A percentile compares a stretch with the other conserved stretches of the same genome.
phyloP scores from a whole-genome alignment of 2,888 invertebrate genomes.

The Pycnomerus fuliginosus region DNA sequence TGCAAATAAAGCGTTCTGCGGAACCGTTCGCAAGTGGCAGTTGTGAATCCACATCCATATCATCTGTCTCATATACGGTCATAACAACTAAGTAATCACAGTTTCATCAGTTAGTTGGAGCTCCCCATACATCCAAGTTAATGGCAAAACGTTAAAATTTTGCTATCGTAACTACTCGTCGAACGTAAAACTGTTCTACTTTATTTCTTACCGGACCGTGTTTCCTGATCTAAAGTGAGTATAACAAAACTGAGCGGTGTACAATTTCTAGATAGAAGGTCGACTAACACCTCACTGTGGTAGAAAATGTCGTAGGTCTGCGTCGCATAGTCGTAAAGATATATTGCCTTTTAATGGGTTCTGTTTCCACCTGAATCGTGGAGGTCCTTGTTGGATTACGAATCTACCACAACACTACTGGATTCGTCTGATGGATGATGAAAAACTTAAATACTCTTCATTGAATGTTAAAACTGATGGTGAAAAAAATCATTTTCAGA shows the following conservation, averaged over 20 bases:
- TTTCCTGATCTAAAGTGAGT: conserved; percentile 25
- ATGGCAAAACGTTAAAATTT: conserved; percentile 47
- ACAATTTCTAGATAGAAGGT: background rate
- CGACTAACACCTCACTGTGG: conserved; percentile 12
- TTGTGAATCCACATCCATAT: no score
- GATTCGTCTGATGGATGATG: no score
- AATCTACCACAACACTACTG: no score
- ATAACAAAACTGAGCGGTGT: background rate
- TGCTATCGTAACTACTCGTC: conserved; percentile 43
- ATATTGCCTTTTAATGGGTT: conserved; percentile 46
- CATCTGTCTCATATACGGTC: no score
- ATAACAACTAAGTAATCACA: conserved; percentile 46
- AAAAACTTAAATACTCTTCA: no score
- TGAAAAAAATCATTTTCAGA: no score
- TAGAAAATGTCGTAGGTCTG: conserved; percentile 15
- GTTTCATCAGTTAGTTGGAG: conserved; percentile 42
- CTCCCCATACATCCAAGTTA: conserved; percentile 37
- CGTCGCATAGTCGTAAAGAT: conserved; percentile 43
- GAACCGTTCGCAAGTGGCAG: no score
- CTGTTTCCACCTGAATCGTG: conserved; percentile 43
- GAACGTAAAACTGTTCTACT: conserved; percentile 41
- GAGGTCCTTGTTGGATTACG: conserved; percentile 7
- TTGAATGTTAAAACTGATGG: no score
- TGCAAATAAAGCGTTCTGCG: no score
- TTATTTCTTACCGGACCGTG: conserved; percentile 33